phyloP scores from a whole-genome alignment of 1,140 invertebrate genomes.

The Heterodera schachtii region DNA sequence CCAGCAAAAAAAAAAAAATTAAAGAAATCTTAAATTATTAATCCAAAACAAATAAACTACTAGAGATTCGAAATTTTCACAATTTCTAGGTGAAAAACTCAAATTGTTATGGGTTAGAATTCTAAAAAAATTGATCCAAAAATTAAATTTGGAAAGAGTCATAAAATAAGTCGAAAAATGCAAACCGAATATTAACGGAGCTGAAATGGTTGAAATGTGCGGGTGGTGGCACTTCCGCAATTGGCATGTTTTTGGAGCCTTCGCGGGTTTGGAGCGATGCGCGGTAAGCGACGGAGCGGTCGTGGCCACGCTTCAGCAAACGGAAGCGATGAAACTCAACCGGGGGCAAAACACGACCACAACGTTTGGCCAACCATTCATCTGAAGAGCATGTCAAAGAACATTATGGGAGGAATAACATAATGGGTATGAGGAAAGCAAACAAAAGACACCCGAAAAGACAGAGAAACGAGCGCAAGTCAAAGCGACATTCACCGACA shows the following conservation, averaged over 20 bases:
- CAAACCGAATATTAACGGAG: neutral
- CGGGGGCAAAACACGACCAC: neutral
- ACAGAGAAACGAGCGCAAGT: neutral
- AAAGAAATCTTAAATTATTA: neutral
- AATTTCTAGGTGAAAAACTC: no score
- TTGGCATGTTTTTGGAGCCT: neutral
- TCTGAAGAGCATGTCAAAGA: neutral
- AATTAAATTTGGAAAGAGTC: no score
- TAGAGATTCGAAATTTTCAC: no score
- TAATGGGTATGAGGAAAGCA: neutral
- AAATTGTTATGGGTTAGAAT: no score
- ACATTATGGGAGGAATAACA: neutral
- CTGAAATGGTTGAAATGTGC: neutral
- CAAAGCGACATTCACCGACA: neutral
- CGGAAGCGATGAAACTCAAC: neutral
- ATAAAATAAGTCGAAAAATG: neutral
- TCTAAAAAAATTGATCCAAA: no score
- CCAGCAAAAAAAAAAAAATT: neutral
- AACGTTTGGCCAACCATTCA: neutral
- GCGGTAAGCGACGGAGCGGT: neutral
- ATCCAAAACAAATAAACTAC: no score
- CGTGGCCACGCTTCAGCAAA: neutral
- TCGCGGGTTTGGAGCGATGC: neutral
- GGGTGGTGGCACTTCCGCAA: neutral
- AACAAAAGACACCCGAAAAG: neutral